Conservation (phyloP, 1,140 invertebrate genomes). For the Drosophila setifemur region DNA sequence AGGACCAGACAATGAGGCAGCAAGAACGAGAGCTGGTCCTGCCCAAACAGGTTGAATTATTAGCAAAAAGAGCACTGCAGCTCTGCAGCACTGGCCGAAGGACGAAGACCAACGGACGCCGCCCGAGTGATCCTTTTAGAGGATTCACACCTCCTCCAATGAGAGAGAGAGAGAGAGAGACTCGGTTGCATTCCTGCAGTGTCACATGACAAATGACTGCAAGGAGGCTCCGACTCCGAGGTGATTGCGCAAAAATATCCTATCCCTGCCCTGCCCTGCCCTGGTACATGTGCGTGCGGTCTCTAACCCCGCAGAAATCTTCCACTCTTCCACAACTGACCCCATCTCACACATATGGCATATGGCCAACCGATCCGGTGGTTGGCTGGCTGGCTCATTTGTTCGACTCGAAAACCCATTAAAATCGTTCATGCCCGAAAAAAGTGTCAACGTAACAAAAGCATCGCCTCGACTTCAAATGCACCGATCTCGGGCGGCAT, state of each 20-base stretch:
- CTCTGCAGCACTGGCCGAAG: constrained; percentile 30
- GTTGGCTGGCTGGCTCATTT: constrained; percentile 71
- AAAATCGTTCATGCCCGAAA: constrained; percentile 82
- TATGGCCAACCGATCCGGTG: constrained; percentile 13
- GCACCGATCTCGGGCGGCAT: constrained; percentile 71
- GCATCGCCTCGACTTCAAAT: constrained; percentile 78
- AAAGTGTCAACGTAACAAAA: constrained; percentile 82
- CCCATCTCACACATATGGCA: constrained; percentile 48
- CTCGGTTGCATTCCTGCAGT: constrained; percentile 61
- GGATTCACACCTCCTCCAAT: constrained; percentile 67
- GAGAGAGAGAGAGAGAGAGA: neutral
- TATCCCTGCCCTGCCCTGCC: constrained; percentile 29
- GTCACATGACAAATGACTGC: constrained; percentile 75
- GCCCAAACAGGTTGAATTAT: constrained; percentile 69
- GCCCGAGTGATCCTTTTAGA: constrained; percentile 20
- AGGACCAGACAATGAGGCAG: constrained; percentile 64
- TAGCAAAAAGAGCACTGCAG: constrained; percentile 49
- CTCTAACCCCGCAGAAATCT: constrained; percentile 39
- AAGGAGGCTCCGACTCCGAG: constrained; percentile 10
- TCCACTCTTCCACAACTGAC: constrained; percentile 5
- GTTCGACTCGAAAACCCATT: constrained; percentile 71
- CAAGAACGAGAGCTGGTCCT: constrained; percentile 5
- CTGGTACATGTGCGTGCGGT: constrained; percentile 50
- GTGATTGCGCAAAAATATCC: constrained; percentile 80
- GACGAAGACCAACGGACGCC: constrained; percentile 50